Evolutionary conservation across 23 tunicate species (phyloP).

Genomic region (Diplosoma virens): DNA sequence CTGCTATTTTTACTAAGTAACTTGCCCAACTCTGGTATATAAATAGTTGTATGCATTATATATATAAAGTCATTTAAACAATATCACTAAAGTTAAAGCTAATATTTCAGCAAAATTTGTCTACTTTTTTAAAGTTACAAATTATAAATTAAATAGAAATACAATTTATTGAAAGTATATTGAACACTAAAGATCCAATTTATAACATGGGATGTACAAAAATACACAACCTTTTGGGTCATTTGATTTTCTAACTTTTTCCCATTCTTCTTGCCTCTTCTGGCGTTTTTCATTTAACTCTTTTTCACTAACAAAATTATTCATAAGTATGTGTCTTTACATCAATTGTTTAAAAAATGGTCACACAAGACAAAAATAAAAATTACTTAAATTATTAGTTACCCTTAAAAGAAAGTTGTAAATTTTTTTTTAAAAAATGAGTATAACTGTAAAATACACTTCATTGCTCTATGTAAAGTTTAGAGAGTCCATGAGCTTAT

Average conservation of each 20-base stretch:
- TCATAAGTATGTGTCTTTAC: conserved; percentile 39
- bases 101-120: too few species aligned
- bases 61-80: background rate
- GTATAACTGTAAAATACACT: too few species aligned
- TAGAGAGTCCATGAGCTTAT: too few species aligned
- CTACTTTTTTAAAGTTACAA: background rate
- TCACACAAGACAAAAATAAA: too few species aligned
- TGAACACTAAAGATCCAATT: background rate
- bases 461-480: too few species aligned
- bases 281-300: conserved; percentile 58
- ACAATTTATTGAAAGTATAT: background rate
- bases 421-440: too few species aligned
- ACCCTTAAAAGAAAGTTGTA: too few species aligned
- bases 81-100: background rate
- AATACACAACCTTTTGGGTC: conserved; percentile 46
- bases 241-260: conserved; percentile 72
- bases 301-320: conserved; percentile 79
- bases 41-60: too few species aligned
- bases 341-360: too few species aligned
- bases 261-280: conserved; percentile 91
- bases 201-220: background rate
- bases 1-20: too few species aligned
- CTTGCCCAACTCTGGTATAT: too few species aligned
- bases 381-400: too few species aligned
- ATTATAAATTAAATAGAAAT: background rate